Evolutionary conservation across 2,888 invertebrate species (phyloP), one percentile per base, ranked within the genome.

Genomic region (Diloba caeruleocephala): DNA sequence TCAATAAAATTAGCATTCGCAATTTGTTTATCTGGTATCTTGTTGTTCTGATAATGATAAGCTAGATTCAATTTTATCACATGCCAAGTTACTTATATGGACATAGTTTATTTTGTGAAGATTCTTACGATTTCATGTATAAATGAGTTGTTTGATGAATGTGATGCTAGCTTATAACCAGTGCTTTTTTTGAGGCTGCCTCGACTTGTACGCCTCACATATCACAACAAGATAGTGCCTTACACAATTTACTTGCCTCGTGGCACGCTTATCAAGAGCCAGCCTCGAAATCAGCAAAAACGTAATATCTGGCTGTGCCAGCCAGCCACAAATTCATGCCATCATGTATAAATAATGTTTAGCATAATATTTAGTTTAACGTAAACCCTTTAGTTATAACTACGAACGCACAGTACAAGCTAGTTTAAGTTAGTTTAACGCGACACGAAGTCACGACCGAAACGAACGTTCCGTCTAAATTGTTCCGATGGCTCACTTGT

Each of bases 341-440:
- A 85, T 84, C 25, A 19, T 19, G 6, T 67, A 36, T 67, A 29
- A 54, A 41, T 61, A 64, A 51, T 44, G 55, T 72, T 73, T 77
- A 79, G 74, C 50, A 67, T 79, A 78, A 75, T 70, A 49, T 37
- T 62, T 69, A 74, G 55, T 71, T 72, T 74, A 74, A 66, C 57
- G 46, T 68, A 62, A 59, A 46, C 49, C 55, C 26, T 71, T n/a
- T 74, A 70, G 67, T 74, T 69, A 45, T 72, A 71, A 57, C 54
- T 54, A 66, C 67, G 78, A 81, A 82, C 79, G 82, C 84, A 85
- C 82, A 88, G 92, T 92, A 92, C 92, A 92, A 92, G 80, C 79
- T 91, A 91, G 88, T 38, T 48, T 89, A 85, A 89, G 88, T 79
- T 84, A 73, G 68, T 54, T 64, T 65, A 62, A 67, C 67, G 71